Evolutionary conservation across 2,113 vertebrate species (phyloP), one percentile per base, ranked within the genome.

Genomic region (Embiotoca jacksoni): DNA sequence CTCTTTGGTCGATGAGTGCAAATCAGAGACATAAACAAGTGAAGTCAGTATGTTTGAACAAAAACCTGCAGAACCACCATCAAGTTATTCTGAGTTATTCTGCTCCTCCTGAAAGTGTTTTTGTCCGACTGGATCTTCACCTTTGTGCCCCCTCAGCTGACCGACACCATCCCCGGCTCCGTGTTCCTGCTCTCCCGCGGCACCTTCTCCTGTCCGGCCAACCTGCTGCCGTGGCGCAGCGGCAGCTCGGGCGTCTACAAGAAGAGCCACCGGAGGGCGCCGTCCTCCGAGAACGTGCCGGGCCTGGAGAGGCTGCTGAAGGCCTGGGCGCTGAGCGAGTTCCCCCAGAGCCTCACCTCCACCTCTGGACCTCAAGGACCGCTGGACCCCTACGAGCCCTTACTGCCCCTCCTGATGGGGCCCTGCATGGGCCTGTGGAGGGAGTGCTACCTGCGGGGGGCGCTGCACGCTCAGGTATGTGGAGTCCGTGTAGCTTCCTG

Each of bases 381-480:
- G 7, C 81, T 84, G 0, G 88, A 92, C 79, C 92, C 84, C 13
- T 88, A 85, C 0, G 95, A 95, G 56, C 93, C 95, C 57, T 87
- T 98, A 7, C 88, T 97, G 67, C 97, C 97, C 66, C 91, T 95
- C 14, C 93, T 94, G 0, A 68, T 94, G 3, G 97, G 95, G 37
- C 97, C 98, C 66, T 95, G 95, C 31, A 61, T 98, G 79, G 90
- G 88, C 8, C 86, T 99, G 67, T 99, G 98, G 98, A 95, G 84
- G 72, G 95, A 96, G 54, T 98, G 98, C 85, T 99, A 98, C 93
- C 94, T 98, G 74, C 94, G 97, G 35, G 96, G 95, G 66, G 93
- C 94, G 14, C 95, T 95, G 7, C 96, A 97, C 53, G 86, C 92
- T 6, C 96, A 97, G 97, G 98, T 98, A 89, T 0, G 67, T 66